These are phyloP conservation scores for Dicrostonyx torquatus DNA, from an alignment of 2,797 vertebrate genomes.

Conservation along the genomic window DNA sequence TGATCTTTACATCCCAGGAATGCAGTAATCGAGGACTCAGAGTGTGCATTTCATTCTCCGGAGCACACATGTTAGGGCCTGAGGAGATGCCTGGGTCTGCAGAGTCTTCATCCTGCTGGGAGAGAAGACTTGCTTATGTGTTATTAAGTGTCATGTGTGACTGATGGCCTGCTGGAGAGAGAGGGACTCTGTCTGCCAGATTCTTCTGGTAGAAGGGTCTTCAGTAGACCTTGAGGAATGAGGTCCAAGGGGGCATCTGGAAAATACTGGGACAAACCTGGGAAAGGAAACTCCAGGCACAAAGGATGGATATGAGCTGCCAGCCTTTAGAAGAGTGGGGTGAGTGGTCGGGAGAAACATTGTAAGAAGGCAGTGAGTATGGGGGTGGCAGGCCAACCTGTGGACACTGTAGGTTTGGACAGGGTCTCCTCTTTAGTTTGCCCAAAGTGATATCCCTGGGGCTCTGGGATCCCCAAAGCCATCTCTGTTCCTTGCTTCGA, in stretches of 20 bases:
- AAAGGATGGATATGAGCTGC: rapidly evolving
- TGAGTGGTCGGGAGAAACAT: background rate
- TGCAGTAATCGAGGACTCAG: background rate
- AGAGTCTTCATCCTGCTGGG: background rate
- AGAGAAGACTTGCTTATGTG: background rate
- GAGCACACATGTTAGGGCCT: background rate
- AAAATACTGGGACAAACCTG: background rate
- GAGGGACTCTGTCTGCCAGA: background rate
- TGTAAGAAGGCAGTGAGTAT: background rate
- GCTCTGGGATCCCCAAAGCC: background rate
- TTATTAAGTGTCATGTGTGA: rapidly evolving
- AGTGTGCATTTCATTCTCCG: rapidly evolving
- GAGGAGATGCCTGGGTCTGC: rapidly evolving
- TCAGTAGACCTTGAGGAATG: background rate
- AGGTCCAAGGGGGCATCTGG: background rate
- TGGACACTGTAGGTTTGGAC: background rate
- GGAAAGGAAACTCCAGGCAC: rapidly evolving
- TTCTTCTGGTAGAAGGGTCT: background rate
- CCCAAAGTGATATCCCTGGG: background rate
- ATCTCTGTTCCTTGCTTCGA: background rate
- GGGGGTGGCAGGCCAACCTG: background rate
- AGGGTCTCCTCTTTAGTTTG: background rate
- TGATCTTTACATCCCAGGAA: background rate
- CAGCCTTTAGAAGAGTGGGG: rapidly evolving
- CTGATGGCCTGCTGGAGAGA: background rate